Conservation (phyloP, 2,888 invertebrate species). For the Euplexia lucipara region DNA sequence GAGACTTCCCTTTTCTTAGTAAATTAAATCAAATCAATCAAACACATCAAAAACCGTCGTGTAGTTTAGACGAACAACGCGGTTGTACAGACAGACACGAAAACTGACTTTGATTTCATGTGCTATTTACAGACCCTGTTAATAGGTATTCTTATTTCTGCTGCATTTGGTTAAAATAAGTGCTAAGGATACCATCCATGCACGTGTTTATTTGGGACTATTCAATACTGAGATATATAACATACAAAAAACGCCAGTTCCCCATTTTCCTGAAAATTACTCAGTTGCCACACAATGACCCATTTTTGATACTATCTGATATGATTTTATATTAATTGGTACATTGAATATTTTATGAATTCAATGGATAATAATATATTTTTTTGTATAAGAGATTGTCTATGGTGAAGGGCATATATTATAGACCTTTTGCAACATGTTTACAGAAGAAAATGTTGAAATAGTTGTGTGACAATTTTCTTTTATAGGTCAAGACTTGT, state of each 20-base stretch:
- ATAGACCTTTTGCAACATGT: constrained; percentile 1
- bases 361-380: background rate
- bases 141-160: background rate
- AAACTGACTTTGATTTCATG: too few relatives aligned
- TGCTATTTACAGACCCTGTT: too few relatives aligned
- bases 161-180: background rate
- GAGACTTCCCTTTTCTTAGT: too few relatives aligned
- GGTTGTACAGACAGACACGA: background rate
- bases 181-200: background rate
- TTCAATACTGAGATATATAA: background rate
- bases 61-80: background rate
- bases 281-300: background rate
- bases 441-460: background rate
- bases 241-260: background rate
- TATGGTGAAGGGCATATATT: background rate
- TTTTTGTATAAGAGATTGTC: background rate
- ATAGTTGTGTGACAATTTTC: background rate
- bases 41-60: background rate
- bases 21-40: too few relatives aligned
- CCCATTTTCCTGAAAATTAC: background rate
- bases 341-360: background rate
- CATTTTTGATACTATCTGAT: background rate
- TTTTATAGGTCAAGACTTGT: constrained; percentile 13
- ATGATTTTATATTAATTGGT: background rate
- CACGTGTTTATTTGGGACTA: background rate